Evolutionary conservation across 2,797 vertebrate species (phyloP).

Genomic region (Hydrolagus colliei): DNA sequence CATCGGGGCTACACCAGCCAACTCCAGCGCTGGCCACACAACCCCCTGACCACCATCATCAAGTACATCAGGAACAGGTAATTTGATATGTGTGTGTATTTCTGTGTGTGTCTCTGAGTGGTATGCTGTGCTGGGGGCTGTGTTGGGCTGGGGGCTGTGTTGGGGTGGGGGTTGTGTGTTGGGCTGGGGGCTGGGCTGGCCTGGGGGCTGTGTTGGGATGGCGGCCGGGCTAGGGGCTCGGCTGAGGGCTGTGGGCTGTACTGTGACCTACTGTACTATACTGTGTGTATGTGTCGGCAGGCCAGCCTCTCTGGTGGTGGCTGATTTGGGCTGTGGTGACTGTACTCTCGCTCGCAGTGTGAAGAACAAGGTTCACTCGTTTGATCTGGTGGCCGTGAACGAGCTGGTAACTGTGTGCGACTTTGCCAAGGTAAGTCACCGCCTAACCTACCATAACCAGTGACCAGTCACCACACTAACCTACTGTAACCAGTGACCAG

Average conservation of each 20-base stretch:
- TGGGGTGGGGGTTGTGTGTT: no score
- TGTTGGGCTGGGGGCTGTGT: background rate
- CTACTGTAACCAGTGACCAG: no score
- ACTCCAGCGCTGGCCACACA: constrained; percentile 74
- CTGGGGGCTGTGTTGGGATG: no score
- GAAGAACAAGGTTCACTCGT: constrained; percentile 80
- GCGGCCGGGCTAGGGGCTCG: no score
- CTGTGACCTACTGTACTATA: background rate
- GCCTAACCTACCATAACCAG: background rate
- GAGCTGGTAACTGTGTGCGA: constrained; percentile 79
- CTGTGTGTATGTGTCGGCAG: constrained; percentile 47
- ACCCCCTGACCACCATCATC: constrained; percentile 72
- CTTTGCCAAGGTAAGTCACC: constrained; percentile 73
- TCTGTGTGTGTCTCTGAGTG: background rate
- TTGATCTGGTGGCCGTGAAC: constrained; percentile 74
- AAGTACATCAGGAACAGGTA: constrained; percentile 68
- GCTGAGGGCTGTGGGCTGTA: background rate
- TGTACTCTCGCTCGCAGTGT: constrained; percentile 75
- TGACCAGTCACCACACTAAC: background rate
- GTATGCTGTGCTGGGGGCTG: background rate
- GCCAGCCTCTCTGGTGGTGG: constrained; percentile 71
- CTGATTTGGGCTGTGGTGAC: constrained; percentile 91
- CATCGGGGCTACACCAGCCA: constrained; percentile 79
- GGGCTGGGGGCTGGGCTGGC: background rate
- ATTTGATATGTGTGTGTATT: no score